A percentile compares a stretch with the other conserved stretches of the same genome.
Conservation (phyloP, 2,113 vertebrate species). For the Saiga tatarica region DNA sequence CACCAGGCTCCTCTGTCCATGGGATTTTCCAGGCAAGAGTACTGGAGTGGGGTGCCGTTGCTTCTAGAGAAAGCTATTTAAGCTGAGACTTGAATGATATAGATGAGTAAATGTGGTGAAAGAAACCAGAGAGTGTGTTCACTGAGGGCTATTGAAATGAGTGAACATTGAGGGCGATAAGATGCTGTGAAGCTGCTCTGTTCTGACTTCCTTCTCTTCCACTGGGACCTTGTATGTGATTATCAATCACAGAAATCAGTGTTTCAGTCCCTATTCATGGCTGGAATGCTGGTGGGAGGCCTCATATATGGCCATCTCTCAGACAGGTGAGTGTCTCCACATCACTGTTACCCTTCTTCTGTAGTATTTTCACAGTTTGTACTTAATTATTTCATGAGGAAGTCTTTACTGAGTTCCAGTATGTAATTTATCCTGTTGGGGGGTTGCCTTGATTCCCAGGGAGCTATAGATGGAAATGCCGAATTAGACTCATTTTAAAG, state of each 20-base stretch:
- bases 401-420: background rate
- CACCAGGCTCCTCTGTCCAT: too few species aligned
- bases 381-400: background rate
- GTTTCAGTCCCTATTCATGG: constrained; percentile 79
- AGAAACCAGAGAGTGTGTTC: background rate
- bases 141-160: background rate
- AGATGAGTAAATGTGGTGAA: background rate
- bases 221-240: constrained; percentile 83
- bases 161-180: too few species aligned
- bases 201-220: background rate
- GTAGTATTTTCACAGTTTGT: background rate
- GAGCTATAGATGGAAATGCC: background rate
- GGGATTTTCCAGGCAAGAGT: too few species aligned
- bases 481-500: background rate
- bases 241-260: constrained; percentile 73
- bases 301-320: constrained; percentile 77
- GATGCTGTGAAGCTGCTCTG: background rate
- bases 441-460: background rate
- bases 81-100: too few species aligned
- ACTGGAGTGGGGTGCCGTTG: too few species aligned
- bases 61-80: too few species aligned
- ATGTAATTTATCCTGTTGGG: background rate
- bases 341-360: background rate
- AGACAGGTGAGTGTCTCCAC: background rate
- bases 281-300: constrained; percentile 78